Conservation (phyloP, 2,797 vertebrate genomes). For the Enteromius fasciolatus region DNA sequence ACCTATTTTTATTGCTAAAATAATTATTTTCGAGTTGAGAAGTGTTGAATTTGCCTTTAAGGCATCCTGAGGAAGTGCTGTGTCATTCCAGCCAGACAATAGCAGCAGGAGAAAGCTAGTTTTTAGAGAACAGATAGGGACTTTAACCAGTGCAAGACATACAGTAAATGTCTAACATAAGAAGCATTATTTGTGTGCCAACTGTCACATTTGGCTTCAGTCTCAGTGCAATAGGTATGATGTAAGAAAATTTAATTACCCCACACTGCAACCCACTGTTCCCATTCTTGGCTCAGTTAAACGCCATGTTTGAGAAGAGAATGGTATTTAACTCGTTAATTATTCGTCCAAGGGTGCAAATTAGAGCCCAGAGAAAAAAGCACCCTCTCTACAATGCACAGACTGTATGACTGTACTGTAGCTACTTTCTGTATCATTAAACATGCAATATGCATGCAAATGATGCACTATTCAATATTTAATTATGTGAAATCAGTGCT, state of each 20-base stretch:
- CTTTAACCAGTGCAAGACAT: neutral
- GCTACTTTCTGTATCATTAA: neutral
- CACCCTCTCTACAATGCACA: neutral
- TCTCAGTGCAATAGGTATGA: neutral
- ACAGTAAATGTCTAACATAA: neutral
- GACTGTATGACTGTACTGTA: neutral
- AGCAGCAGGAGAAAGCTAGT: neutral
- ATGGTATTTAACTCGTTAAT: neutral
- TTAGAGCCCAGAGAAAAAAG: neutral
- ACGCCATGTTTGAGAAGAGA: neutral
- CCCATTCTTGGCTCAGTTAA: neutral
- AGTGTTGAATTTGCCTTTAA: constrained; percentile 4
- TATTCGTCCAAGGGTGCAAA: neutral
- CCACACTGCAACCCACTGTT: neutral
- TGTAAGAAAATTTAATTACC: neutral
- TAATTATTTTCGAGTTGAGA: neutral
- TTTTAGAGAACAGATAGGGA: neutral
- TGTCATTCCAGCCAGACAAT: constrained; percentile 47
- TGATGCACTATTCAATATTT: neutral
- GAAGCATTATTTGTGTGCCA: neutral
- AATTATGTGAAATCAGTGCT: neutral
- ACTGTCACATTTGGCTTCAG: neutral
- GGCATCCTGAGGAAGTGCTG: constrained; percentile 58
- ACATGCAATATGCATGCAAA: neutral
- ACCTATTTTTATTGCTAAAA: neutral